Base-by-base conservation (phyloP, 2,113 vertebrate species). In the Clarias gariepinus region DNA sequence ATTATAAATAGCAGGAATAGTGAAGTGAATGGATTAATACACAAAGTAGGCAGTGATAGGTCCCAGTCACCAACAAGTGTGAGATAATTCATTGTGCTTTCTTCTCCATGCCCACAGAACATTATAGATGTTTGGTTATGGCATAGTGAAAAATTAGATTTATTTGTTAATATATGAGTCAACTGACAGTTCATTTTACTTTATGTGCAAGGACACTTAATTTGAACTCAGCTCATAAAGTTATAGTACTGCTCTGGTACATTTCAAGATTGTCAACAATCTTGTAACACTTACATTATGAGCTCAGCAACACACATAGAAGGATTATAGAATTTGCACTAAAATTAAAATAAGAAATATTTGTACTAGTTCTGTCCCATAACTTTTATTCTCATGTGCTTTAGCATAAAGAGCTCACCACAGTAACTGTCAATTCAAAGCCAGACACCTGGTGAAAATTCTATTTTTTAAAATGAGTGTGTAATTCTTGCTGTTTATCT, bases 311-410 rank as follows among this genome's bases (percentile, higher is more conserved):
- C 28, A 63, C 47, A 41, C 55, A 19, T 73, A 86, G 64, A 41
- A 73, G 33, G 66, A 85, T 33, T 25, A n/a, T 74, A 68, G 57
- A 57, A 82, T 30, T 63, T 6, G n/a, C 57, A 33, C 28, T 63
- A 28, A 63, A 63, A n/a, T n/a, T n/a, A n/a, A n/a, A 82, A 82
- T 58, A 82, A 55, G 66, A 81, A 85, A 71, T 66, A 86, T 71
- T 73, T 86, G 57, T 73, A 60, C 77, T 71, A 63, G 25, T 25
- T 81, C 64, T 69, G 52, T 58, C 52, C 58, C 68, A 58, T 28
- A 73, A 86, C 36, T 16, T 55, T 79, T 60, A 82, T 58, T 23
- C 64, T 63, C 66, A 73, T 81, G 66, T 81, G 66, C n/a, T 36
- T 81, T 78, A 58, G 53, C 16, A 30, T 23, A 25, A 23, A 80